Percentiles rank a stretch among this genome's conserved stretches.
Evolutionary conservation across 2,797 vertebrate species (phyloP).

Genomic region (Thunnus albacares): DNA sequence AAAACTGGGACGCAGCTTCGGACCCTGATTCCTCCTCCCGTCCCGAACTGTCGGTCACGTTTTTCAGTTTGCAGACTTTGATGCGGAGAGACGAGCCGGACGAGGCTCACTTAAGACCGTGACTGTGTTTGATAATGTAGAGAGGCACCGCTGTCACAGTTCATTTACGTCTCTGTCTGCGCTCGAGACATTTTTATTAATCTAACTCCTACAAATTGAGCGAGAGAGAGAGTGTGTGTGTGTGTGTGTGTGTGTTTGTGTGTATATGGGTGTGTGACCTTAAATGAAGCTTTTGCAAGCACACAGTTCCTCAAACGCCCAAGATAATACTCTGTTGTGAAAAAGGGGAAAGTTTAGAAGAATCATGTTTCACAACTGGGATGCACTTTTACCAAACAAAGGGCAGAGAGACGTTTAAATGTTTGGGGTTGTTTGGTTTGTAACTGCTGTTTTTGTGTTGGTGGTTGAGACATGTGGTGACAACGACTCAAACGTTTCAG

Average conservation of each 20-base stretch:
- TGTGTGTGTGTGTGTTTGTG: neutral
- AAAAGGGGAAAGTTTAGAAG: slow-evolving; percentile 41
- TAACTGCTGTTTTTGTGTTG: neutral
- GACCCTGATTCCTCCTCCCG: neutral
- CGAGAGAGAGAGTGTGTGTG: neutral
- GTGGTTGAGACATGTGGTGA: neutral
- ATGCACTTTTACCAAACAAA: neutral
- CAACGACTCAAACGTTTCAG: too few relatives aligned
- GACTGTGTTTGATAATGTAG: slow-evolving; percentile 19
- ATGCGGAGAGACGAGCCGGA: slow-evolving; percentile 3
- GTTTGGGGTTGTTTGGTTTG: neutral
- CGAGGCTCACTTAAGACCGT: neutral
- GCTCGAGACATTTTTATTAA: neutral
- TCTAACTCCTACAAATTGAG: neutral
- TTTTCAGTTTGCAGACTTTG: neutral
- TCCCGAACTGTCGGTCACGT: neutral
- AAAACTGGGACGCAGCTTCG: neutral
- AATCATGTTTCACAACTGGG: slow-evolving; percentile 32
- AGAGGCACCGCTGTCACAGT: slow-evolving; percentile 42
- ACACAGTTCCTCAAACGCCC: slow-evolving; percentile 17
- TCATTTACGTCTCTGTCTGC: neutral
- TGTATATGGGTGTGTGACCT: neutral
- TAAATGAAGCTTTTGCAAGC: slow-evolving; percentile 30
- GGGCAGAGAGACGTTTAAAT: neutral
- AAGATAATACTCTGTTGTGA: slow-evolving; percentile 29